These are phyloP conservation scores for Bubo blakistoni DNA, from an alignment of 2,113 vertebrate species.

Conservation along the genomic window DNA sequence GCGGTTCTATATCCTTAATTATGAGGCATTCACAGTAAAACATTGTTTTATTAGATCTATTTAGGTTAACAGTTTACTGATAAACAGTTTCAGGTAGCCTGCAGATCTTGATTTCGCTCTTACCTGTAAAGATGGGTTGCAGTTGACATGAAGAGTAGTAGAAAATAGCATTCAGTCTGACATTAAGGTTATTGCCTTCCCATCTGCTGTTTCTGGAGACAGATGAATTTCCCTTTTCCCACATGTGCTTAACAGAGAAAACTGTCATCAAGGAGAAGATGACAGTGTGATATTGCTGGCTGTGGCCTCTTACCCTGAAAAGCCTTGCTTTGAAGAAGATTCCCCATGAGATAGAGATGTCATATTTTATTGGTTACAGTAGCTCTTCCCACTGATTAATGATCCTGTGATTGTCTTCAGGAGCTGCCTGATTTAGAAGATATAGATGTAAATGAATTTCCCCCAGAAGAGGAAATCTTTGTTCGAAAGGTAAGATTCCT, in stretches of 20 bases:
- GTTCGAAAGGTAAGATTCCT: conserved; percentile 38
- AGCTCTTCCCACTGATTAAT: background rate
- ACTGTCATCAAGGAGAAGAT: background rate
- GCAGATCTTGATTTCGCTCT: background rate
- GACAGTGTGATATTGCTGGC: background rate
- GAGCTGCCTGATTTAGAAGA: conserved; percentile 93
- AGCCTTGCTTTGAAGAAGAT: background rate
- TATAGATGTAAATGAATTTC: background rate
- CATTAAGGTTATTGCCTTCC: background rate
- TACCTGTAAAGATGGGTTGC: background rate
- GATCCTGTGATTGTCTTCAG: conserved; percentile 52
- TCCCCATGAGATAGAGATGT: background rate
- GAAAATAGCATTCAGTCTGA: background rate
- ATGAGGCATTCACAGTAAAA: background rate
- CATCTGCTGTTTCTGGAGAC: background rate
- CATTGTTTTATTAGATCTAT: background rate
- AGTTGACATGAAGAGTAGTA: background rate
- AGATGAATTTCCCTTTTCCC: background rate
- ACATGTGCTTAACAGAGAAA: background rate
- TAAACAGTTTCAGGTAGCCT: background rate
- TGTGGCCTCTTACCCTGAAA: background rate
- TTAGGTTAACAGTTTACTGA: background rate
- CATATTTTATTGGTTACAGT: background rate
- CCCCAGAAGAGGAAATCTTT: background rate
- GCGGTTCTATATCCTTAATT: background rate